Conservation (phyloP, 2,113 vertebrate genomes). For the Misgurnus mizolepis region DNA sequence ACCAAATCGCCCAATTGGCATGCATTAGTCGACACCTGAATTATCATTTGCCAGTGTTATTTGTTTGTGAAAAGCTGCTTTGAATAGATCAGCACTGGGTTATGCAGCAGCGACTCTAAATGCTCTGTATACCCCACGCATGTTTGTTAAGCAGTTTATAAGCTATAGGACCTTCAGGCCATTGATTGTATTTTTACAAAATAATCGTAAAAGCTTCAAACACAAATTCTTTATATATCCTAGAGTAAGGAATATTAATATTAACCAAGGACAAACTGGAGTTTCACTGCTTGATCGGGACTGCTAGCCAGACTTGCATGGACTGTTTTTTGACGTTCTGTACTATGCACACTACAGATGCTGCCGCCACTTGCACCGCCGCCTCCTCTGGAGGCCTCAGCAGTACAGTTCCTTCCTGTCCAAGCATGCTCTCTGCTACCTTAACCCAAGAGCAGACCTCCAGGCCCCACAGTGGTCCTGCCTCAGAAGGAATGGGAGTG, state of each 20-base stretch:
- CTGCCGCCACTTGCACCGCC: slow-evolving; percentile 91
- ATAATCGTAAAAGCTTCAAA: background rate
- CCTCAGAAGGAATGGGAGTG: slow-evolving; percentile 76
- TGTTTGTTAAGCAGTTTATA: slow-evolving; percentile 30
- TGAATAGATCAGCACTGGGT: slow-evolving; percentile 33
- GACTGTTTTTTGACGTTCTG: slow-evolving; percentile 80
- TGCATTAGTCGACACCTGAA: slow-evolving; percentile 65
- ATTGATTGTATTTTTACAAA: slow-evolving; percentile 18
- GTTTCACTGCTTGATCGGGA: slow-evolving; percentile 89
- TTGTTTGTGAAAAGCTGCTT: slow-evolving; percentile 36
- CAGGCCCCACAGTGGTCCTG: slow-evolving; percentile 87
- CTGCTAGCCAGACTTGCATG: slow-evolving; percentile 89
- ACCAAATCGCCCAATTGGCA: slow-evolving; percentile 90
- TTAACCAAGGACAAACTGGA: slow-evolving; percentile 55
- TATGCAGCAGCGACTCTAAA: slow-evolving; percentile 14
- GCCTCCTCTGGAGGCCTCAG: slow-evolving; percentile 92
- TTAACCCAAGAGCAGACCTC: slow-evolving; percentile 91
- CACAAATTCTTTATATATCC: background rate
- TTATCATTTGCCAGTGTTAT: slow-evolving; percentile 37
- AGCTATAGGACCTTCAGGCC: slow-evolving; percentile 23
- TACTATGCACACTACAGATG: slow-evolving; percentile 95
- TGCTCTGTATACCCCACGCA: slow-evolving; percentile 44
- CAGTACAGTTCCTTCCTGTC: slow-evolving; percentile 88
- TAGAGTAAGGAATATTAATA: slow-evolving; percentile 55
- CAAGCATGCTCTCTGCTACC: slow-evolving; percentile 89